Evolutionary conservation across 1,140 invertebrate genomes (phyloP).

Genomic region (Drosophila sturtevanti): DNA sequence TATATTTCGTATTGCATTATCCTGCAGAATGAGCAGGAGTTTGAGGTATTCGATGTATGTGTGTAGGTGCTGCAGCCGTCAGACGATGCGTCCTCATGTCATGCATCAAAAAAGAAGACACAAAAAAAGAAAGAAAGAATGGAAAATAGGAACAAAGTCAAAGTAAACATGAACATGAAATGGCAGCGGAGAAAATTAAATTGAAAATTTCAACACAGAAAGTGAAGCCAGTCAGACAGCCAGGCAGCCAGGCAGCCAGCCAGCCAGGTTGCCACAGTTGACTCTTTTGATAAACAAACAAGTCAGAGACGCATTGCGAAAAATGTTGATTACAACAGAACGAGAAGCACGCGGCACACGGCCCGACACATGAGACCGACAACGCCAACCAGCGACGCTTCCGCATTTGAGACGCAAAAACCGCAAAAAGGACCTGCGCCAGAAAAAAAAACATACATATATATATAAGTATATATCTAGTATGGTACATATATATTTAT

Average conservation of each 20-base stretch:
- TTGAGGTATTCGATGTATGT: constrained; percentile 18
- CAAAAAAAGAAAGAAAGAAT: constrained; percentile 27
- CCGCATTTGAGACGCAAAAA: constrained; percentile 65
- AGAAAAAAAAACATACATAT: constrained; percentile 43
- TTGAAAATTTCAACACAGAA: constrained; percentile 73
- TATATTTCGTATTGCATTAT: constrained; percentile 45
- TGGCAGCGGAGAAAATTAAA: constrained; percentile 73
- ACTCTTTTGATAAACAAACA: constrained; percentile 79
- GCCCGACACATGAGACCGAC: constrained; percentile 71
- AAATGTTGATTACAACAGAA: constrained; percentile 70
- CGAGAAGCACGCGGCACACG: constrained; percentile 43
- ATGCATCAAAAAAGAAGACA: constrained; percentile 62
- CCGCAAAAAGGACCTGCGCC: constrained; percentile 73
- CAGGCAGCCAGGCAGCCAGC: constrained; percentile 37
- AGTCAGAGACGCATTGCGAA: constrained; percentile 58
- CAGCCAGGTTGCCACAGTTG: constrained; percentile 73
- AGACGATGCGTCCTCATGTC: constrained; percentile 57
- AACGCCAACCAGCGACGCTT: constrained; percentile 41
- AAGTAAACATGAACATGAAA: constrained; percentile 71
- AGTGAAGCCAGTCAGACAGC: background rate
- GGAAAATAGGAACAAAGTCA: constrained; percentile 54
- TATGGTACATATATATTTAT: background rate
- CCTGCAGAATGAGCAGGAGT: constrained; percentile 17
- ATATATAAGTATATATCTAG: background rate
- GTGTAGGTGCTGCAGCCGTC: constrained; percentile 77